A percentile compares a stretch with the other conserved stretches of the same genome.
These are phyloP conservation scores for Tigriopus californicus DNA, from an alignment of 2,888 invertebrate species.

Conservation along the genomic window DNA sequence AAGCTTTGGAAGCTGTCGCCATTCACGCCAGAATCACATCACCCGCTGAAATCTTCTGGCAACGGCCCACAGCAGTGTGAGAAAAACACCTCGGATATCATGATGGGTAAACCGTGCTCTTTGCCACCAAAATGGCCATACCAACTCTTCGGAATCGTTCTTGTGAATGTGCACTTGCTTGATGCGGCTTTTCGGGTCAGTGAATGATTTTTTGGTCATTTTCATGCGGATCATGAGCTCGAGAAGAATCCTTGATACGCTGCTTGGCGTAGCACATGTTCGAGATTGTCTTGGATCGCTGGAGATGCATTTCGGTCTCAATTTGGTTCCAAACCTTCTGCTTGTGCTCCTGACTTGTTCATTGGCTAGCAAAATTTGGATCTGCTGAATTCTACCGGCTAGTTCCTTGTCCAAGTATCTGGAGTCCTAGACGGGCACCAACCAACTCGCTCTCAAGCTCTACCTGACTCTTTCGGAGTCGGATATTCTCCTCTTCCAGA, in stretches of 20 bases:
- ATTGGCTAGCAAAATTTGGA: conserved; percentile 57
- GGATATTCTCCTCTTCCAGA: conserved; percentile 40
- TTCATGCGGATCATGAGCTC: conserved; percentile 1
- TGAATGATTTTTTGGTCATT: conserved; percentile 9
- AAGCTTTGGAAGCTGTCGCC: conserved; percentile 27
- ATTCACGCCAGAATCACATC: conserved; percentile 18
- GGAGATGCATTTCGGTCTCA: conserved; percentile 66
- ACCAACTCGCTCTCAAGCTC: conserved; percentile 61
- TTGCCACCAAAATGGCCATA: too few relatives aligned
- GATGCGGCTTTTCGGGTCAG: conserved; percentile 31
- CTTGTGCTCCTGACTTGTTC: conserved; percentile 56
- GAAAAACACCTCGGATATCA: conserved; percentile 60
- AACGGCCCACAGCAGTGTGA: conserved; percentile 52
- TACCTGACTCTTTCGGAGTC: conserved; percentile 47
- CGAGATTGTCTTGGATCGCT: conserved; percentile 58
- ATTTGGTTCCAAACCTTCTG: conserved; percentile 55
- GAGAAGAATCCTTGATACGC: conserved; percentile 4
- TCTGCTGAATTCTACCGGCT: conserved; percentile 60
- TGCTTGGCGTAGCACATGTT: conserved; percentile 16
- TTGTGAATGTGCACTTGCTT: conserved; percentile 46
- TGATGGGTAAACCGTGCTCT: conserved; percentile 66
- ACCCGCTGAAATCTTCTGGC: conserved; percentile 10
- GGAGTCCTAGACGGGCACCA: conserved; percentile 60
- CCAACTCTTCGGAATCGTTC: conserved; percentile 53
- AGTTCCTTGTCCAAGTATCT: conserved; percentile 70